Evolutionary conservation across 2,113 vertebrate species (phyloP).

Genomic region (Cololabis saira): DNA sequence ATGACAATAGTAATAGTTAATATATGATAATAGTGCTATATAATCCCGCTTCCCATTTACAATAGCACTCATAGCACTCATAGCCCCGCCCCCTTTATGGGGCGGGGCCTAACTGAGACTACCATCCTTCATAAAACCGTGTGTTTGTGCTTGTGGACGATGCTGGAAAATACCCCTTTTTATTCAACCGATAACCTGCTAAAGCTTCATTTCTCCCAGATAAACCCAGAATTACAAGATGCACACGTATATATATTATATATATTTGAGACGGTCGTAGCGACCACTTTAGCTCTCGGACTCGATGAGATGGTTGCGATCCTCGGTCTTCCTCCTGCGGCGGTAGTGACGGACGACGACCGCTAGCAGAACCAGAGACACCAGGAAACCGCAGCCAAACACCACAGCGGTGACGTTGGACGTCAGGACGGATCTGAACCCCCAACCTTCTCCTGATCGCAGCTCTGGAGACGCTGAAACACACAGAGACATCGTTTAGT

Average conservation of each 20-base stretch:
- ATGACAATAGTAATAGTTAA: too few species aligned
- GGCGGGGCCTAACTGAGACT: too few species aligned
- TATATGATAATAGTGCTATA: too few species aligned
- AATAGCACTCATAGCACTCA: too few species aligned
- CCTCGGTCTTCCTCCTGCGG: slow-evolving; percentile 34
- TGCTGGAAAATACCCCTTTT: too few species aligned
- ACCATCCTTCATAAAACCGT: too few species aligned
- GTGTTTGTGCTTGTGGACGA: too few species aligned
- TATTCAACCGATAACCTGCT: background rate
- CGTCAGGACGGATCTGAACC: background rate
- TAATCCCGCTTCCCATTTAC: too few species aligned
- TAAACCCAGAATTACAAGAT: background rate
- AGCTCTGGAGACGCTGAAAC: slow-evolving; percentile 18
- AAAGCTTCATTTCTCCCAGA: background rate
- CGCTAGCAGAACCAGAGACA: slow-evolving; percentile 28
- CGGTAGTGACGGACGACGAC: slow-evolving; percentile 14
- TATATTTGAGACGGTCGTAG: background rate
- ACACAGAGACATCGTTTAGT: background rate
- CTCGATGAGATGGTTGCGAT: slow-evolving; percentile 34
- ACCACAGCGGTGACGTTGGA: slow-evolving; percentile 37
- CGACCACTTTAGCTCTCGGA: background rate
- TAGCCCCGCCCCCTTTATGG: too few species aligned
- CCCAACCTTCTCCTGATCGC: background rate
- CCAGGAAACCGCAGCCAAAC: slow-evolving; percentile 38
- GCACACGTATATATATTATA: background rate